These are phyloP conservation scores for Stegodyphus mimosarum DNA, from an alignment of 1,140 invertebrate species.

Conservation along the genomic window DNA sequence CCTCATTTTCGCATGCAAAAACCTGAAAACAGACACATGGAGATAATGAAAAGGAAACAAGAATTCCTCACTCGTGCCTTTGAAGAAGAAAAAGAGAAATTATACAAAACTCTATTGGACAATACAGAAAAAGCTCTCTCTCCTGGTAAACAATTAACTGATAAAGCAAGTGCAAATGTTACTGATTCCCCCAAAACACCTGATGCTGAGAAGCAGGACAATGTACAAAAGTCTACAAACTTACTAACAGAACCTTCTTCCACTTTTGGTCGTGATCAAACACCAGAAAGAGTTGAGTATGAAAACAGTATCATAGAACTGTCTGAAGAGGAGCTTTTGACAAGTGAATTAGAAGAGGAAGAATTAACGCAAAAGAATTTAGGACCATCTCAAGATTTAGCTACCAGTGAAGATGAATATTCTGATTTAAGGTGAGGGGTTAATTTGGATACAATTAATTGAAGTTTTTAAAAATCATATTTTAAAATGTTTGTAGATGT, in stretches of 20 bases:
- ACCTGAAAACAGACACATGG: conserved; percentile 49
- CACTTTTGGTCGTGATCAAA: conserved; percentile 66
- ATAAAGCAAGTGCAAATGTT: background rate
- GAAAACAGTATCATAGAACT: conserved; percentile 74
- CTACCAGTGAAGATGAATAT: conserved; percentile 76
- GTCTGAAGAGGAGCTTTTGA: conserved; percentile 76
- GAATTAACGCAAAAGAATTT: conserved; percentile 94
- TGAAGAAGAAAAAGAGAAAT: conserved; percentile 55
- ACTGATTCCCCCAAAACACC: background rate
- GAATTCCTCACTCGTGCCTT: conserved; percentile 60
- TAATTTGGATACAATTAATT: no score
- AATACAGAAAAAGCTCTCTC: conserved; percentile 54
- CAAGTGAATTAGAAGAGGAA: conserved; percentile 86
- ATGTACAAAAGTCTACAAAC: background rate
- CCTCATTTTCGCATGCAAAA: conserved; percentile 63
- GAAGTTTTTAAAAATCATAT: no score
- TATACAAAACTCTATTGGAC: conserved; percentile 43
- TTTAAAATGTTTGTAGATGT: no score
- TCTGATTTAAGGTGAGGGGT: conserved; percentile 72
- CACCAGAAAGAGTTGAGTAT: conserved; percentile 87
- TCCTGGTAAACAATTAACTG: conserved; percentile 16
- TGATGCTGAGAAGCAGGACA: background rate
- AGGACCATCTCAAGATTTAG: conserved; percentile 75
- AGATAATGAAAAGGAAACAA: conserved; percentile 63
- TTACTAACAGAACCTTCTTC: conserved; percentile 17